A percentile compares a stretch with the other conserved stretches of the same genome.
phyloP scores from a whole-genome alignment of 2,113 vertebrate species.

The Dicrurus megarhynchus region DNA sequence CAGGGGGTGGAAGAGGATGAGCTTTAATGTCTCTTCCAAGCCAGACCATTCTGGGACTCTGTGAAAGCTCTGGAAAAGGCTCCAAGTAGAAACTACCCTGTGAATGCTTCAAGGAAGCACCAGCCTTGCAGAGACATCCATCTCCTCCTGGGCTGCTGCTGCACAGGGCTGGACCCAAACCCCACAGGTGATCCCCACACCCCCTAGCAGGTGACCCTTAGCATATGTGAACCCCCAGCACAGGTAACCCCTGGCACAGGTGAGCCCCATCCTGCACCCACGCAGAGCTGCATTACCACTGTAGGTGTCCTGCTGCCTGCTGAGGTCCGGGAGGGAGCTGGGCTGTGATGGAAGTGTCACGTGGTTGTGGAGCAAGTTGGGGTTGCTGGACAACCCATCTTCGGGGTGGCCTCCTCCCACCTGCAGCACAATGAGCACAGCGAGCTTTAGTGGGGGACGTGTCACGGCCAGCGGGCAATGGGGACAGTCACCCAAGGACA shows the following conservation, averaged over 20 bases:
- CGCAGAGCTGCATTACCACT: constrained; percentile 77
- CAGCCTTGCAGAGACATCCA: neutral
- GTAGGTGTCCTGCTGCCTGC: constrained; percentile 85
- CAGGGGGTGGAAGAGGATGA: neutral
- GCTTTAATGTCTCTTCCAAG: neutral
- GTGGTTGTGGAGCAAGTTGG: constrained; percentile 85
- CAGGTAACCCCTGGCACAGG: neutral
- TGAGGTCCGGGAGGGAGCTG: constrained; percentile 74
- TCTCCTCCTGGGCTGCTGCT: neutral
- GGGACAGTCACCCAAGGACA: neutral
- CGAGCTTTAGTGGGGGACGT: neutral
- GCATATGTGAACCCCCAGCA: neutral
- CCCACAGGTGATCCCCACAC: neutral
- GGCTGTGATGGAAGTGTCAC: constrained; percentile 86
- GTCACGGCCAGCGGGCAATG: accelerated
- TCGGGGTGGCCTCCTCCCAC: constrained; percentile 85
- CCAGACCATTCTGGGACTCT: neutral
- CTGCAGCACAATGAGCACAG: constrained; percentile 65
- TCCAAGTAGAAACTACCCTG: neutral
- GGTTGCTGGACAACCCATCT: constrained; percentile 82
- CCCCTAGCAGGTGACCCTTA: neutral
- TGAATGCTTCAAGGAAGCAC: neutral
- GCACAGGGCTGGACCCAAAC: neutral
- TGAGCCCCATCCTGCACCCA: neutral
- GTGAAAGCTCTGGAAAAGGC: neutral